These are phyloP conservation scores for Scolopax rusticola DNA, from an alignment of 2,797 vertebrate genomes.

Conservation along the genomic window DNA sequence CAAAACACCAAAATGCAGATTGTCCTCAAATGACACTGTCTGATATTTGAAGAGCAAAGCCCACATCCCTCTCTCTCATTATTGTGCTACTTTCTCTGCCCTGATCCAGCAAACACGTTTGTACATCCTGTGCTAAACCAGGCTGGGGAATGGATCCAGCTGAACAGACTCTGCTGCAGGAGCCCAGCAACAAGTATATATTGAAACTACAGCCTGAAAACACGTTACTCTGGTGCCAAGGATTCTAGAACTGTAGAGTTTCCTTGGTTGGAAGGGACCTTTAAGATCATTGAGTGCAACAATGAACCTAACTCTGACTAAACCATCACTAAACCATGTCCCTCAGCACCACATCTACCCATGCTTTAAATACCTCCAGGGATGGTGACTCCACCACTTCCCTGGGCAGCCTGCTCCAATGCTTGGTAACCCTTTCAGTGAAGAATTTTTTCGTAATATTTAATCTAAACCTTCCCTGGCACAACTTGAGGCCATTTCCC, in stretches of 20 bases:
- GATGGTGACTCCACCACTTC: too few relatives aligned
- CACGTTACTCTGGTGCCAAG: neutral
- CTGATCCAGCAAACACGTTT: neutral
- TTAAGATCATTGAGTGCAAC: too few relatives aligned
- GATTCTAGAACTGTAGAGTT: neutral
- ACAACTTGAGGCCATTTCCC: too few relatives aligned
- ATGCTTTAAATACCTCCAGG: too few relatives aligned
- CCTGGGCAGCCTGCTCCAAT: too few relatives aligned
- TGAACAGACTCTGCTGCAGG: neutral
- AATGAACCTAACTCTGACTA: too few relatives aligned
- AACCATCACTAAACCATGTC: too few relatives aligned
- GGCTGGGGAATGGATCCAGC: neutral
- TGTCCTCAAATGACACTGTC: neutral
- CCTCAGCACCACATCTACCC: too few relatives aligned
- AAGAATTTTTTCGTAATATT: too few relatives aligned
- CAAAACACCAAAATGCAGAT: neutral
- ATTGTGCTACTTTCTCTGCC: neutral
- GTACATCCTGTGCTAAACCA: neutral
- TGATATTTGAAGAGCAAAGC: neutral
- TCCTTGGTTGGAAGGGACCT: too few relatives aligned
- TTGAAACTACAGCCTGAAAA: neutral
- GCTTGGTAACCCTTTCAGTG: too few relatives aligned
- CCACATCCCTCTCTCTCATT: neutral
- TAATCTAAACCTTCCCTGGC: too few relatives aligned
- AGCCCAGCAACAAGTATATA: neutral